Conservation (phyloP, 2,888 invertebrate genomes). For the Mayetiola destructor region DNA sequence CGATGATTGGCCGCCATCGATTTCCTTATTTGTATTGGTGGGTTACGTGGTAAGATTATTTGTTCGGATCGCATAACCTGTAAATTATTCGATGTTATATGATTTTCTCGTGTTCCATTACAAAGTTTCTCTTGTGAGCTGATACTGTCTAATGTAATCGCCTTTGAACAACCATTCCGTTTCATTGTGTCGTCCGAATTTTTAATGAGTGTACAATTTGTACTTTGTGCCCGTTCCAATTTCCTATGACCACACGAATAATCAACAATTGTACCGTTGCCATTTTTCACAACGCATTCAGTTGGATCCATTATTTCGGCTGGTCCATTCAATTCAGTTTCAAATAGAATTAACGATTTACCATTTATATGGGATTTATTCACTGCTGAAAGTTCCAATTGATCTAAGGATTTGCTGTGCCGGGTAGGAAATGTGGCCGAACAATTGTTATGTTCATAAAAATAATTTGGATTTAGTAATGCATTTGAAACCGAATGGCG, state of each 20-base stretch:
- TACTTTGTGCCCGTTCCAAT: slow-evolving; percentile 2
- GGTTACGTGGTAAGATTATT: slow-evolving; percentile 46
- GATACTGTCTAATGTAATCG: not conserved
- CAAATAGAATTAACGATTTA: slow-evolving; percentile 39
- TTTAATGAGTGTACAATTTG: not conserved
- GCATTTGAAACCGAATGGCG: slow-evolving; percentile 47
- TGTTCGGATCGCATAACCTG: slow-evolving; percentile 33
- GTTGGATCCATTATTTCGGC: not conserved
- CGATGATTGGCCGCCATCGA: slow-evolving; percentile 35
- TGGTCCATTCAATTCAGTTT: slow-evolving; percentile 43
- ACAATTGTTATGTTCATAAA: slow-evolving; percentile 14
- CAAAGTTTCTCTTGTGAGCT: not conserved
- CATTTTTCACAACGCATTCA: no score
- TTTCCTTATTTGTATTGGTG: slow-evolving; percentile 43
- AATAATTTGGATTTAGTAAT: slow-evolving; percentile 26
- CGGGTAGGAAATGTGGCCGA: slow-evolving; percentile 48
- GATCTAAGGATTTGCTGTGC: slow-evolving; percentile 72
- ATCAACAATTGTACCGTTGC: no score
- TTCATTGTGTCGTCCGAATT: not conserved
- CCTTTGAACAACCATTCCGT: not conserved
- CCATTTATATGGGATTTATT: slow-evolving; percentile 21
- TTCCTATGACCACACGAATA: not conserved
- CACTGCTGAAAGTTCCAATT: slow-evolving; percentile 44
- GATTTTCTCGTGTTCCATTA: not conserved
- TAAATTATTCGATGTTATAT: not conserved